Evolutionary conservation across 2,797 vertebrate genomes (phyloP), one percentile per base, ranked within the genome.

Genomic region (Bovichtus variegatus): DNA sequence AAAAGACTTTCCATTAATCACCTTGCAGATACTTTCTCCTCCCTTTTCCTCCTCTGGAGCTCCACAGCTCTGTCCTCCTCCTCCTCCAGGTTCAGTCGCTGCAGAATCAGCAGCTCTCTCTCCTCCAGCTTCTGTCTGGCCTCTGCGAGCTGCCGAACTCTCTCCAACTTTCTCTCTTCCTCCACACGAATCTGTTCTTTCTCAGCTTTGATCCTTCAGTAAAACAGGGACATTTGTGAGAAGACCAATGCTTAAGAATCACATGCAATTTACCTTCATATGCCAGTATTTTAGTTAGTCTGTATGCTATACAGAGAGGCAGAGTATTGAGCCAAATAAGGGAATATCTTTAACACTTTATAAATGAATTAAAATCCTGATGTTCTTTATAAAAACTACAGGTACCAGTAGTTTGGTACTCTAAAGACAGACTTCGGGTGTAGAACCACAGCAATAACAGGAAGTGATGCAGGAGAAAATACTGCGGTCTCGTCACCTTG

Each of bases 121-220:
- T 94, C 92, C 18, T 87, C 85, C 53, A 72, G 68, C 15, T 31
- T 86, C 9, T 77, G 59, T 0, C 78, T 80, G 61, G 38, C 84
- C 19, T 65, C 89, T 0, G 83, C 50, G 0, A 91, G 89, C 3
- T 70, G 87, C 6, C 25, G 78, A 8, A 1, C 8, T 44, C 71
- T 82, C 74, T 84, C 83, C 77, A 98, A 78, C 80, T 71, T 93
- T 50, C 81, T 92, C 87, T 99, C 97, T 69, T 96, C 96, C n/a
- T 79, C 85, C 53, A 83, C 62, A 19, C 96, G 94, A 60, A 92
- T 79, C 7, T 85, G 91, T 69, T 99, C 98, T 79, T 96, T 97
- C 81, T 95, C 93, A 6, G 89, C 92, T 92, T 98, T 99, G 66
- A 99, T 97, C 90, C 98, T 99, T 70, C 16, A 66, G 47, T 10